Evolutionary conservation across 1,140 invertebrate genomes (phyloP).

Genomic region (Stegodyphus dumicola): DNA sequence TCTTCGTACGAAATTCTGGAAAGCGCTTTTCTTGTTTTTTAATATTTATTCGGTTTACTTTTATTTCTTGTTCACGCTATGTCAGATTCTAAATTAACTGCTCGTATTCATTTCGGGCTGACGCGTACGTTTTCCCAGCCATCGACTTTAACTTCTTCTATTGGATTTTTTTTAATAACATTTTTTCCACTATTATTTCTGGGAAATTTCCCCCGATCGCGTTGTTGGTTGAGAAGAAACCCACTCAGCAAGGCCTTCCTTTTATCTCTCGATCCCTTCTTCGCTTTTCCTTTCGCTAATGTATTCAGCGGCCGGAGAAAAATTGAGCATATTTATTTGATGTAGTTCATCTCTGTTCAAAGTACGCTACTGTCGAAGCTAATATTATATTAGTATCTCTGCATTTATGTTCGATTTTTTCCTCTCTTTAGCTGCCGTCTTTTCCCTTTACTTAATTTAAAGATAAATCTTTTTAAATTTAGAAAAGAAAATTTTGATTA

Average conservation of each 20-base stretch:
- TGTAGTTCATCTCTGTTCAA: slow-evolving; percentile 45
- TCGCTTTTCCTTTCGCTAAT: slow-evolving; percentile 41
- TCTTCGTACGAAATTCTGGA: slow-evolving; percentile 44
- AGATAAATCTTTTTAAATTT: slow-evolving; percentile 61
- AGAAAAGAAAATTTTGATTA: slow-evolving; percentile 47
- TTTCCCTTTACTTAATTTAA: slow-evolving; percentile 51
- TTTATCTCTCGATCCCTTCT: slow-evolving; percentile 38
- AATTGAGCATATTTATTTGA: slow-evolving; percentile 60
- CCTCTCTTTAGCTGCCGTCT: slow-evolving; percentile 29
- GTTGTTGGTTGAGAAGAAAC: background rate
- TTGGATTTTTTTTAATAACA: background rate
- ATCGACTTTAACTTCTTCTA: background rate
- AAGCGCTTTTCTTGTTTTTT: background rate
- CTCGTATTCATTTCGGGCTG: slow-evolving; percentile 36
- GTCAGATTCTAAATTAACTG: slow-evolving; percentile 51
- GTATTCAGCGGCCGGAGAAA: slow-evolving; percentile 47
- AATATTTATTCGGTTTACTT: slow-evolving; percentile 14
- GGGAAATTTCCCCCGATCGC: background rate
- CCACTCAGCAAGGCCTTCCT: slow-evolving; percentile 24
- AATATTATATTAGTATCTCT: slow-evolving; percentile 60
- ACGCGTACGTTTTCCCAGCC: background rate
- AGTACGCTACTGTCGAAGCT: slow-evolving; percentile 14
- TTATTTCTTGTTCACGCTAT: slow-evolving; percentile 36
- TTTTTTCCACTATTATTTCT: slow-evolving; percentile 44
- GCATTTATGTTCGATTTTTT: slow-evolving; percentile 51